Conservation (phyloP, 2,797 vertebrate species). For the Danio aesculapii region DNA sequence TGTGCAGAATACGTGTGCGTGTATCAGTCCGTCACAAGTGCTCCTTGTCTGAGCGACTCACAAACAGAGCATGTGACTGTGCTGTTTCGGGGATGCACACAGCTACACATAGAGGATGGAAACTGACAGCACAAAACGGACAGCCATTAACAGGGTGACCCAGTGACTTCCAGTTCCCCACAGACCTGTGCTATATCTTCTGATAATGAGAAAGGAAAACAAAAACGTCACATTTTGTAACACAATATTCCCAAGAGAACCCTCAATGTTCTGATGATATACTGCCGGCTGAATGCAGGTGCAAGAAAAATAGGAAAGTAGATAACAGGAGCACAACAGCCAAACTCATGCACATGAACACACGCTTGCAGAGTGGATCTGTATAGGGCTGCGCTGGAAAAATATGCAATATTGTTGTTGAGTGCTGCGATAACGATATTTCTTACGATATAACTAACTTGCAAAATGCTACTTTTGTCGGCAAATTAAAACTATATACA, state of each 20-base stretch:
- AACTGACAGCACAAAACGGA: slow-evolving; percentile 28
- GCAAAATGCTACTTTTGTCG: too few relatives aligned
- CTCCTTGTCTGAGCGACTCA: slow-evolving; percentile 59
- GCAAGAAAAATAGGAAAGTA: slow-evolving; percentile 50
- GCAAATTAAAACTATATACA: too few relatives aligned
- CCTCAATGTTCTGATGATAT: slow-evolving; percentile 13
- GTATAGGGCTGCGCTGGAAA: too few relatives aligned
- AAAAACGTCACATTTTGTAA: slow-evolving; percentile 11
- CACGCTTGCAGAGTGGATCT: not conserved
- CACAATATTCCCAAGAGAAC: slow-evolving; percentile 26
- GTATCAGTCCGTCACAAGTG: slow-evolving; percentile 43
- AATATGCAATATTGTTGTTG: too few relatives aligned
- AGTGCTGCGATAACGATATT: too few relatives aligned
- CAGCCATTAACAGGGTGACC: slow-evolving; percentile 1
- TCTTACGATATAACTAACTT: too few relatives aligned
- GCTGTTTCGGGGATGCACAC: slow-evolving; percentile 16
- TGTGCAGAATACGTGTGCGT: slow-evolving; percentile 17
- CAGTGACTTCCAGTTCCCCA: slow-evolving; percentile 25
- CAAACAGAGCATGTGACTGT: slow-evolving; percentile 56
- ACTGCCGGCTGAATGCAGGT: slow-evolving; percentile 16
- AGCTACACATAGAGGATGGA: slow-evolving; percentile 9
- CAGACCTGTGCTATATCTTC: slow-evolving; percentile 32
- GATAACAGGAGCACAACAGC: slow-evolving; percentile 9
- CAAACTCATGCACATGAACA: not conserved
- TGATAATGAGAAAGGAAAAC: slow-evolving; percentile 41